These are phyloP conservation scores for Odontocerum albicorne DNA, from an alignment of 2,888 invertebrate genomes.

Conservation along the genomic window DNA sequence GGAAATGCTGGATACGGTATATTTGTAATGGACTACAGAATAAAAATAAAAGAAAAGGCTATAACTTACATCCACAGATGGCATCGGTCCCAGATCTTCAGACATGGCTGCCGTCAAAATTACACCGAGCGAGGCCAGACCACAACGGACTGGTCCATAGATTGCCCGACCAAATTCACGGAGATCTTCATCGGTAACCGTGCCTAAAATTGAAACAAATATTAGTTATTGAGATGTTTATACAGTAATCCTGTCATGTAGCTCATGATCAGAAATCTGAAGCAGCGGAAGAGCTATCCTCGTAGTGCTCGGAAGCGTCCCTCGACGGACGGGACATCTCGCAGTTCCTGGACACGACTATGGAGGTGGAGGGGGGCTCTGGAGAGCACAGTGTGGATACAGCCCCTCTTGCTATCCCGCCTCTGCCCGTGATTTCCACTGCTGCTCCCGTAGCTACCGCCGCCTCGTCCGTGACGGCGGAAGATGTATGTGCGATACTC, in stretches of 20 bases:
- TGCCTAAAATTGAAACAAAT: slow-evolving; percentile 9
- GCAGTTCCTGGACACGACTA: slow-evolving; percentile 50
- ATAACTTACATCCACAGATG: slow-evolving; percentile 45
- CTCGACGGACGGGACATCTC: slow-evolving; percentile 50
- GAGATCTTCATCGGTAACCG: slow-evolving; percentile 37
- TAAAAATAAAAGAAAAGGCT: no score
- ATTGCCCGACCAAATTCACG: slow-evolving; percentile 47
- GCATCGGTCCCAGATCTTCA: slow-evolving; percentile 42
- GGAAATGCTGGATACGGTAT: no score
- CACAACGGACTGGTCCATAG: slow-evolving; percentile 48
- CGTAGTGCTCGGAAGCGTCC: slow-evolving; percentile 52
- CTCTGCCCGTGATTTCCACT: no score
- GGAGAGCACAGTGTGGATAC: no score
- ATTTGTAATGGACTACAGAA: no score
- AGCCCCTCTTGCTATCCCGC: no score
- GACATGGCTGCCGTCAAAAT: slow-evolving; percentile 45
- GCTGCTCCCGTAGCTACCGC: no score
- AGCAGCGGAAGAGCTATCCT: slow-evolving; percentile 3
- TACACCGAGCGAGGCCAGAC: slow-evolving; percentile 47
- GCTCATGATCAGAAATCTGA: background rate
- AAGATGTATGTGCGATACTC: no score
- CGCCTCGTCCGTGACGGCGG: no score
- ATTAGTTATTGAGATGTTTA: background rate
- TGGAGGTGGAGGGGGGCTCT: slow-evolving; percentile 38
- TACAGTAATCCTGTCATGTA: no score